phyloP scores from a whole-genome alignment of 2,888 invertebrate genomes.

The Portevinia maculata region DNA sequence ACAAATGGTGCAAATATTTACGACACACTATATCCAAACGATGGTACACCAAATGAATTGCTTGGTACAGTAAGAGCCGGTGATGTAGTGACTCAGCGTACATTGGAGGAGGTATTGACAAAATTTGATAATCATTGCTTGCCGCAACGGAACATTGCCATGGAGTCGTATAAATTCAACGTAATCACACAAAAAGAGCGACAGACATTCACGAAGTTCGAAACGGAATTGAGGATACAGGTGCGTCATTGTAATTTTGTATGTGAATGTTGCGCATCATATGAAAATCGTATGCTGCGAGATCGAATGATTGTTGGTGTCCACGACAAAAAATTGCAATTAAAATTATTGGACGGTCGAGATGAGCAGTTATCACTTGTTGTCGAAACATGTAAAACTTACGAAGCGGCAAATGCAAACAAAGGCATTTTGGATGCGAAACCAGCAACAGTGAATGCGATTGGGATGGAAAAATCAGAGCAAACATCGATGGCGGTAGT shows the following conservation, averaged over 20 bases:
- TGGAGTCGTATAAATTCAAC: conserved; percentile 64
- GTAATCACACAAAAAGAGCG: conserved; percentile 56
- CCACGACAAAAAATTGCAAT: conserved; percentile 45
- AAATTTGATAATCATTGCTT: conserved; percentile 49
- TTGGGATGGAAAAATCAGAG: too few relatives aligned
- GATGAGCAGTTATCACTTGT: conserved; percentile 48
- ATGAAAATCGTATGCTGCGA: conserved; percentile 55
- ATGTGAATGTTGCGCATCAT: conserved; percentile 45
- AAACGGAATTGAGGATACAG: conserved; percentile 62
- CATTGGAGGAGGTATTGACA: conserved; percentile 23
- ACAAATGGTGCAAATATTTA: conserved; percentile 36
- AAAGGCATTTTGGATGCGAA: conserved; percentile 32
- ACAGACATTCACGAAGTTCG: conserved; percentile 57
- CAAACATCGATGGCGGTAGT: not conserved
- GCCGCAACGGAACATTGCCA: conserved; percentile 39
- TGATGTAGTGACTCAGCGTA: conserved; percentile 10
- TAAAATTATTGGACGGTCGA: conserved; percentile 43
- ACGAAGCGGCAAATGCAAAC: conserved; percentile 34
- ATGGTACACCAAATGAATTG: conserved; percentile 26
- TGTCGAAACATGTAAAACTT: conserved; percentile 48
- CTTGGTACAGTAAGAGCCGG: conserved; percentile 23
- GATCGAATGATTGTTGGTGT: conserved; percentile 61
- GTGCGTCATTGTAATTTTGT: conserved; percentile 52
- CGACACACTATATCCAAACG: conserved; percentile 49
- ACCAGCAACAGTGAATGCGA: not conserved